Base-by-base conservation (phyloP, 2,113 vertebrate genomes). In the Seriola quinqueradiata region DNA sequence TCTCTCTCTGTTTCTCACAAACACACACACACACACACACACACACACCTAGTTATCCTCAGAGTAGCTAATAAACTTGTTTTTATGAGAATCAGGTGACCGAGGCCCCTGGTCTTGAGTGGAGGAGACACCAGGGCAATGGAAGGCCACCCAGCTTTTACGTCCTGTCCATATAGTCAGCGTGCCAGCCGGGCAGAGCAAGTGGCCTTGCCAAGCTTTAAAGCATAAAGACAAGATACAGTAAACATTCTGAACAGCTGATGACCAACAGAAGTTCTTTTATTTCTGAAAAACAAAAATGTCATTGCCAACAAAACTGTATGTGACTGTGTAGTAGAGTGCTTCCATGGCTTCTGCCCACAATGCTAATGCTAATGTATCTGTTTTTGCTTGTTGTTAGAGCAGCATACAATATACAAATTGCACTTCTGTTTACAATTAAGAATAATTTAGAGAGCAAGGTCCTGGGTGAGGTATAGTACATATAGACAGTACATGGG, bases 121-220 rank as follows among this genome's bases (percentile, higher is more conserved):
- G 95, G 94, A 97, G 96, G 95, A 97, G 96, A 97, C 96, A 97
- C 94, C 92, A 91, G 90, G 93, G 95, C 95, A 96, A 95, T 95
- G 92, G 94, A 90, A 94, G 94, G 94, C 91, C 94, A 92, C 92
- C 95, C 95, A 95, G 89, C 92, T 94, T 95, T 97, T 96, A 96
- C 92, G 94, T 94, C 92, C 95, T 94, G 95, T 89, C 89, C 89
- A 87, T 70, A 81, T 86, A 90, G 90, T 92, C 79, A 79, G 75
- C 65, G 84, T 78, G 71, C 64, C 77, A 90, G 82, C 88, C 67
- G 36, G 70, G 25, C 77, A 70, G 8, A 65, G 36, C 64, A 63
- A 7, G 57, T 46, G 4, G 40, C 12, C 50, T 11, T 64, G 10
- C 38, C 14, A 46, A 70, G 42, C 17, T 79, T 57, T 12, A 8